Evolutionary conservation across 2,888 invertebrate species (phyloP), one percentile per base, ranked within the genome.

Genomic region (Caenorhabditis sp.): DNA sequence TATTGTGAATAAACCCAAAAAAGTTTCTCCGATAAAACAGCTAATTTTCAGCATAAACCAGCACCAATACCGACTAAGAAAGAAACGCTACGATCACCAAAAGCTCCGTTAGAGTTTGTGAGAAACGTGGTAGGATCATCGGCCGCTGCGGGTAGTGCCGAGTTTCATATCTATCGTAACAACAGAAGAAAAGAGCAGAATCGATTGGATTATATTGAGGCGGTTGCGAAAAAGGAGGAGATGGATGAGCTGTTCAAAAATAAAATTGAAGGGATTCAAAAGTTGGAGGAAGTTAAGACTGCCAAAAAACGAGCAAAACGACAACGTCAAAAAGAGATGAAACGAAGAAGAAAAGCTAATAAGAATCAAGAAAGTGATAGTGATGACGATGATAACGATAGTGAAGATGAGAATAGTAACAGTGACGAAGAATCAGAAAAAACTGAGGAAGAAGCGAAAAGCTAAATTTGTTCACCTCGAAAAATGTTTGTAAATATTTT

Each of bases 81-180:
- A 92, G 93, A 69, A 93, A 93, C 69, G 8, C 21, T 81, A 14
- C 54, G 69, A 87, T 91, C 91, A 79, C 91, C 93, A 60, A 92
- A 94, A 3, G 91, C 92, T 54, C 93, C 95, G 14, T 94, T 95
- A 5, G 95, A 95, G 88, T 97, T 97, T 89, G 95, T 97, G 6
- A 91, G 97, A 66, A 99, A 99, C 92, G 96, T 97, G 1, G 97
- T 97, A 95, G 97, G 97, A n/a, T 97, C 97, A 0, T 95, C 96
- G 90, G 99, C 99, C 31, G 99, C 99, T 21, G 99, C 97, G 37
- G 99, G 99, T 1, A 96, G 96, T 73, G 97, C 99, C 10, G 99
- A 99, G 89, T 99, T 99, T 89, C 97, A 99, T 89, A 97, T 97
- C 97, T 99, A 89, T 97, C 97, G 89, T 75, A 97, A 97, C 89